These are phyloP conservation scores for Australoheros scitulus DNA, from an alignment of 2,113 vertebrate species.

Conservation along the genomic window DNA sequence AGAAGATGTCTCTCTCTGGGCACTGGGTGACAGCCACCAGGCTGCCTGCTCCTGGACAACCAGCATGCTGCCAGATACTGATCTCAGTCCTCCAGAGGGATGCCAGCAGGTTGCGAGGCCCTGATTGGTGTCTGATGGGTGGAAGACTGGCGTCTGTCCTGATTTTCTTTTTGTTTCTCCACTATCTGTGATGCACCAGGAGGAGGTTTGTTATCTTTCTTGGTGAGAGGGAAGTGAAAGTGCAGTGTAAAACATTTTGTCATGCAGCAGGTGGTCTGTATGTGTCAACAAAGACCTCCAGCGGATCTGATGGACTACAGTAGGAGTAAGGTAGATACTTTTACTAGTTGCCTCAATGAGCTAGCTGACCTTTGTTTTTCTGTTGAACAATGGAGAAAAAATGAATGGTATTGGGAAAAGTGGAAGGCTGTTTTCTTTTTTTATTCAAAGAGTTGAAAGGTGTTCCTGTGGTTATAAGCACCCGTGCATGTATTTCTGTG, in stretches of 20 bases:
- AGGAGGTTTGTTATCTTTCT: conserved; percentile 54
- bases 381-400: not conserved
- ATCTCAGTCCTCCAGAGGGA: conserved; percentile 61
- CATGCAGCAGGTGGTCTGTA: conserved; percentile 71
- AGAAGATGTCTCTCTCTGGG: conserved; percentile 77
- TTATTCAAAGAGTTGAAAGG: conserved; percentile 37
- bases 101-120: conserved; percentile 70
- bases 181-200: conserved; percentile 39
- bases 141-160: conserved; percentile 62
- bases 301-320: conserved; percentile 58
- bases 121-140: conserved; percentile 61
- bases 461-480: conserved; percentile 51
- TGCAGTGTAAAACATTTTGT: conserved; percentile 52
- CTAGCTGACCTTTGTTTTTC: not conserved
- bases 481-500: conserved; percentile 41
- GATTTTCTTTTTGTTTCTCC: conserved; percentile 50
- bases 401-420: not conserved
- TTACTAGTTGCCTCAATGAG: conserved; percentile 15
- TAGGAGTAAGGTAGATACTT: conserved; percentile 34
- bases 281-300: conserved; percentile 60
- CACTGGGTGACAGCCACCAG: conserved; percentile 77
- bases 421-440: conserved; percentile 14
- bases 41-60: conserved; percentile 65
- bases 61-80: conserved; percentile 71
- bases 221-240: conserved; percentile 53